Percentiles rank a stretch among this genome's conserved stretches.
These are phyloP conservation scores for Brachionus calyciflorus DNA, from an alignment of 1,140 invertebrate species.

Conservation along the genomic window DNA sequence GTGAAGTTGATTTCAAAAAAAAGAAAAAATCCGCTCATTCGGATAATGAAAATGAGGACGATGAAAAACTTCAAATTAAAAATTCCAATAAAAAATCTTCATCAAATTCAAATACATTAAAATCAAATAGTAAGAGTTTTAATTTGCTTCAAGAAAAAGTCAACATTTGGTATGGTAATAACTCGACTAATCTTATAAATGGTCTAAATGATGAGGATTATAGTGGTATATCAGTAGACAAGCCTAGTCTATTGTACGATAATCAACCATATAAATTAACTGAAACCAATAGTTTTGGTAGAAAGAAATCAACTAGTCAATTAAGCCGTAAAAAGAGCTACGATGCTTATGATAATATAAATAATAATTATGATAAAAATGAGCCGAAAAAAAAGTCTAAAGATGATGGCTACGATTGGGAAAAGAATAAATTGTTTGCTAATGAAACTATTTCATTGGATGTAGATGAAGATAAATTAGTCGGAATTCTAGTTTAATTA, in stretches of 20 bases:
- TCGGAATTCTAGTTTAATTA: constrained; percentile 44
- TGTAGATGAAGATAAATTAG: constrained; percentile 36
- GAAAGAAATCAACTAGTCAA: not conserved
- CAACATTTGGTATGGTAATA: constrained; percentile 32
- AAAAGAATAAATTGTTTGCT: not conserved
- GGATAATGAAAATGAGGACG: not conserved
- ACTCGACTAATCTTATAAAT: not conserved
- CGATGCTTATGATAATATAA: constrained; percentile 25
- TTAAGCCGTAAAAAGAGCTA: not conserved
- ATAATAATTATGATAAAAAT: not conserved
- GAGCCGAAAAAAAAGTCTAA: not conserved
- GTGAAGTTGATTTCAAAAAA: constrained; percentile 7
- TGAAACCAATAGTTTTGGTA: constrained; percentile 16
- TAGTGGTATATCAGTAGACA: constrained; percentile 45
- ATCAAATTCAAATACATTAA: constrained; percentile 19
- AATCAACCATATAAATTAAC: constrained; percentile 22
- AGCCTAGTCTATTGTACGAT: not conserved
- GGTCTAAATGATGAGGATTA: not conserved
- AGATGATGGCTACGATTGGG: not conserved
- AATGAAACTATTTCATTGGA: not conserved
- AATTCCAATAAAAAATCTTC: not conserved
- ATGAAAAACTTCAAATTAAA: not conserved
- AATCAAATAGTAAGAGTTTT: not conserved
- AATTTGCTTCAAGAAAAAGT: not conserved
- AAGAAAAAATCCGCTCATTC: not conserved